Percentiles rank a stretch among this genome's conserved stretches.
phyloP scores from a whole-genome alignment of 2,888 invertebrate genomes.

The Microplitis manilae region DNA sequence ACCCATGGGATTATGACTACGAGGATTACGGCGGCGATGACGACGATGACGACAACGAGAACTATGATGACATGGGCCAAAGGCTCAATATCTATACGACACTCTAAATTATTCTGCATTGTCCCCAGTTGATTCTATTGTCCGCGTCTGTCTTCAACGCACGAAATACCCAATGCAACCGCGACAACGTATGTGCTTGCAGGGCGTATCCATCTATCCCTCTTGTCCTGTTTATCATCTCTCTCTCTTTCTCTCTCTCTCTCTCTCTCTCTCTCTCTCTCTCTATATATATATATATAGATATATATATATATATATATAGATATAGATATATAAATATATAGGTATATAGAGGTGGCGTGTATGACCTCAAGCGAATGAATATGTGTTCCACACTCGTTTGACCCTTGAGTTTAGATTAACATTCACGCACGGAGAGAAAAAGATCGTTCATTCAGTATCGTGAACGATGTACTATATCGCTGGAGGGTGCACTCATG shows the following conservation, averaged over 20 bases:
- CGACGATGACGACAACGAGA: slow-evolving; percentile 17
- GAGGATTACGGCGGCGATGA: slow-evolving; percentile 18
- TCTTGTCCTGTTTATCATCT: not conserved
- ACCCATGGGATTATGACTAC: slow-evolving; percentile 34
- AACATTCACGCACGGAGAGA: slow-evolving; percentile 5
- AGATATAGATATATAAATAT: not conserved
- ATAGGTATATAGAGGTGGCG: not conserved
- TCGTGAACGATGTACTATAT: not conserved
- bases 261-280: slow-evolving; percentile 9
- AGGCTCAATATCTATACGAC: slow-evolving; percentile 68
- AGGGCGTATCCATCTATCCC: slow-evolving; percentile 25
- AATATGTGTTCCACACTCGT: slow-evolving; percentile 31
- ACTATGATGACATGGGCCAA: slow-evolving; percentile 45
- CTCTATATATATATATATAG: not conserved
- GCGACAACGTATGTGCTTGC: slow-evolving; percentile 29
- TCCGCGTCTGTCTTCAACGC: slow-evolving; percentile 69
- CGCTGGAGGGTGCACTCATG: slow-evolving; percentile 17
- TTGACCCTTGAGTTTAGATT: slow-evolving; percentile 18
- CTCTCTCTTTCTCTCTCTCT: slow-evolving; percentile 5
- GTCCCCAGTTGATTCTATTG: slow-evolving; percentile 70
- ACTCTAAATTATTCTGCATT: slow-evolving; percentile 71
- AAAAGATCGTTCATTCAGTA: not conserved
- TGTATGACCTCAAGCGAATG: slow-evolving; percentile 31
- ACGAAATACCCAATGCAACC: slow-evolving; percentile 57
- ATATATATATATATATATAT: not conserved